These are phyloP conservation scores for Peribatodes rhomboidaria DNA, from an alignment of 2,888 invertebrate genomes.

Conservation along the genomic window DNA sequence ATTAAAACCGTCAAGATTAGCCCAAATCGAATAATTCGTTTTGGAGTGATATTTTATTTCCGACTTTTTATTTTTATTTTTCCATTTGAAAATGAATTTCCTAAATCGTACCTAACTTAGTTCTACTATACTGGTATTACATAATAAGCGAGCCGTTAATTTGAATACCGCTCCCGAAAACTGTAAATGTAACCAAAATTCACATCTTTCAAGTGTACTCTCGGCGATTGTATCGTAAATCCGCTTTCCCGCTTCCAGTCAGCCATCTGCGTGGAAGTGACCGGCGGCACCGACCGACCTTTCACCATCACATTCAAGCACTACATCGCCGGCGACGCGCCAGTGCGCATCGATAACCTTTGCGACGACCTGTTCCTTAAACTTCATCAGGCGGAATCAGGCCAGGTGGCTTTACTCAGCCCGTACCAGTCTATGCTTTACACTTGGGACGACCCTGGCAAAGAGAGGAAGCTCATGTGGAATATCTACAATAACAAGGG, in stretches of 20 bases:
- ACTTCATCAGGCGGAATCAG: slow-evolving; percentile 88
- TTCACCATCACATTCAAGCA: slow-evolving; percentile 91
- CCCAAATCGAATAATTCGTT: too few species aligned
- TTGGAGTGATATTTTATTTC: too few species aligned
- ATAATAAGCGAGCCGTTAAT: too few species aligned
- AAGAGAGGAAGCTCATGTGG: slow-evolving; percentile 91
- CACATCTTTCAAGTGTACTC: not conserved
- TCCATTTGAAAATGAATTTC: too few species aligned
- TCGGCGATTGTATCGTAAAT: not conserved
- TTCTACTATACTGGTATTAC: too few species aligned
- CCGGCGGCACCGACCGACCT: slow-evolving; percentile 90
- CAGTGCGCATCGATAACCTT: slow-evolving; percentile 93
- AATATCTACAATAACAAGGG: slow-evolving; percentile 93
- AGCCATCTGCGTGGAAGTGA: slow-evolving; percentile 90
- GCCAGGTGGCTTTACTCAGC: slow-evolving; percentile 89
- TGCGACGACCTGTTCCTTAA: slow-evolving; percentile 93
- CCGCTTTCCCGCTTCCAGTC: slow-evolving; percentile 75
- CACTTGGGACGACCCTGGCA: slow-evolving; percentile 94
- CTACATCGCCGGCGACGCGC: slow-evolving; percentile 92
- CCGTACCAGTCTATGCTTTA: slow-evolving; percentile 91
- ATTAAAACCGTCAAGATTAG: too few species aligned
- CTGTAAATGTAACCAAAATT: not conserved
- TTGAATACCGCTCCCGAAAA: not conserved
- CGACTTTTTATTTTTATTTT: too few species aligned
- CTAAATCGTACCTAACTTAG: too few species aligned